These are phyloP conservation scores for Decapterus maruadsi DNA, from an alignment of 2,797 vertebrate species.

Conservation along the genomic window DNA sequence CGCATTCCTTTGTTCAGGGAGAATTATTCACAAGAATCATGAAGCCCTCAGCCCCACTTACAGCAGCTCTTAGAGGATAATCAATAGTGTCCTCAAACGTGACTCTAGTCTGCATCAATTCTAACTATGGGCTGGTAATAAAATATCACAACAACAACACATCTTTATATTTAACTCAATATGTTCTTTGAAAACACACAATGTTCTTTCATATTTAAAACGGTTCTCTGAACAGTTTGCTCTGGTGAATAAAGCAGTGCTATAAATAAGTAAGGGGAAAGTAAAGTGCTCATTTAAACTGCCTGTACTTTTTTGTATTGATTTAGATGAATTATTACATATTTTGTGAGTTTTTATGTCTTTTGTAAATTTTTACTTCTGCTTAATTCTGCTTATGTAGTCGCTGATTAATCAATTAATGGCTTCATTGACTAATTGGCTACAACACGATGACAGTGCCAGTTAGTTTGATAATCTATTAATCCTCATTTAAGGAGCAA, in stretches of 20 bases:
- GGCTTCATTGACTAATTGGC: not conserved
- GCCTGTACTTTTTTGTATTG: not conserved
- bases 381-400: not conserved
- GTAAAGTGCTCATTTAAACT: not conserved
- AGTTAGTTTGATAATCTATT: not conserved
- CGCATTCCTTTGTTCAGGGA: constrained; percentile 32
- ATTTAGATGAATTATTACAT: not conserved
- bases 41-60: constrained; percentile 62
- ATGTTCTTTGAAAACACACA: not conserved
- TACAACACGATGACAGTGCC: not conserved
- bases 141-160: constrained; percentile 12
- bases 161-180: not conserved
- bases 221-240: not conserved
- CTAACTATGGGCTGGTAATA: constrained; percentile 30
- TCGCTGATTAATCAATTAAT: not conserved
- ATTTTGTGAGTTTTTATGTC: not conserved
- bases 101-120: constrained; percentile 51
- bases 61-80: constrained; percentile 57
- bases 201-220: not conserved
- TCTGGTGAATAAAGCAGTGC: not conserved
- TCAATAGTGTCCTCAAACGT: constrained; percentile 65
- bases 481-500: not conserved
- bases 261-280: not conserved
- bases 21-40: constrained; percentile 64
- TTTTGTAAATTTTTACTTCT: not conserved